phyloP scores from a whole-genome alignment of 2,113 vertebrate species.

The Pituophis catenifer region DNA sequence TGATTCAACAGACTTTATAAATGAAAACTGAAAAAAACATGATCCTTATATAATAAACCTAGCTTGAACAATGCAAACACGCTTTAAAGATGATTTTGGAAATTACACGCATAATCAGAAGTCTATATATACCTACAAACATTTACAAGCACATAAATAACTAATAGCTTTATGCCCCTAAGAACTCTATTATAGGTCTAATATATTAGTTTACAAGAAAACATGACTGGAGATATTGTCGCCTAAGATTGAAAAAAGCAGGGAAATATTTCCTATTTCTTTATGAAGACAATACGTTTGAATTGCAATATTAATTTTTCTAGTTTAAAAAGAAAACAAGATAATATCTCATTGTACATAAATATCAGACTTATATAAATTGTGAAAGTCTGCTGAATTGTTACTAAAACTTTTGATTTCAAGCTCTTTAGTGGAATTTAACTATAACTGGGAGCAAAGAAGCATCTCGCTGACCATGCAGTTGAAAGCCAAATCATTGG shows the following conservation, averaged over 20 bases:
- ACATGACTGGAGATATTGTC: background rate
- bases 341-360: constrained; percentile 2
- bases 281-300: constrained; percentile 23
- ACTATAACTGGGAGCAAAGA: background rate
- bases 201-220: background rate
- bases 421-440: background rate
- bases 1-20: background rate
- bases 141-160: background rate
- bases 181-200: background rate
- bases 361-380: background rate
- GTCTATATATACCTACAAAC: constrained; percentile 31
- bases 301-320: constrained; percentile 35
- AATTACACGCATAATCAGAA: constrained; percentile 2
- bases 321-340: background rate
- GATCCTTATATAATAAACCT: background rate
- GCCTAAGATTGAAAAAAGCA: background rate
- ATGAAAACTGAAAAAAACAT: background rate
- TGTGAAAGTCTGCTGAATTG: background rate
- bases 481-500: background rate
- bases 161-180: background rate
- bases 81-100: background rate
- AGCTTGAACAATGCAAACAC: background rate
- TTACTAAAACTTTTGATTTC: background rate
- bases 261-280: background rate
- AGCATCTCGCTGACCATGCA: background rate